Conservation (phyloP, 2,797 vertebrate genomes). For the Enteromius argenteus region DNA sequence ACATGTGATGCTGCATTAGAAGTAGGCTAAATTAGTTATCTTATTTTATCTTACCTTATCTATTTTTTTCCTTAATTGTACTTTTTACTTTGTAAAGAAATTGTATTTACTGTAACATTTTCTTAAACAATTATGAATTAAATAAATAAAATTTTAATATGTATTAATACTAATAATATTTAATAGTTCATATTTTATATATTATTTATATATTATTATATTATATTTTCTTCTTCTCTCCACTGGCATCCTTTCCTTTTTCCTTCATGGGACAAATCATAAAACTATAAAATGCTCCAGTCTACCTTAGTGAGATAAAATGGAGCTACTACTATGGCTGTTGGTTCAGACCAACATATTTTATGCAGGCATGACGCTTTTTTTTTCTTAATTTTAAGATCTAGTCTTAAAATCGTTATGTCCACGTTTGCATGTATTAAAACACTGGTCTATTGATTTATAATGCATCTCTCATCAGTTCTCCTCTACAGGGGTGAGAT, state of each 20-base stretch:
- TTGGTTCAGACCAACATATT: slow-evolving; percentile 22
- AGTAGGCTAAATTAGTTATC: background rate
- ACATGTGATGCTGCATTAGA: background rate
- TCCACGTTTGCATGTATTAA: slow-evolving; percentile 23
- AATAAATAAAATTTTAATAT: too few species aligned
- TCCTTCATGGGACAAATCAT: too few species aligned
- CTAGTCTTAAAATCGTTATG: slow-evolving; percentile 16
- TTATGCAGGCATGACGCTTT: background rate
- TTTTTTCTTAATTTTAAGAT: background rate
- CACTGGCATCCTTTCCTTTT: too few species aligned
- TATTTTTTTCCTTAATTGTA: too few species aligned
- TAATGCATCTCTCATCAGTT: slow-evolving; percentile 18
- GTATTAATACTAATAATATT: too few species aligned
- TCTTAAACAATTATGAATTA: too few species aligned
- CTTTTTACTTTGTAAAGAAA: too few species aligned
- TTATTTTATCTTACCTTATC: background rate
- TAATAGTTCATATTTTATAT: too few species aligned
- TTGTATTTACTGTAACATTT: too few species aligned
- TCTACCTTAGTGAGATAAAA: background rate
- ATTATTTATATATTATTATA: too few species aligned
- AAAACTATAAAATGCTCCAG: slow-evolving; percentile 4
- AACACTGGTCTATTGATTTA: slow-evolving; percentile 32
- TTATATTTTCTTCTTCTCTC: too few species aligned
- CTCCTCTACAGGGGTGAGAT: background rate
- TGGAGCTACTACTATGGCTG: slow-evolving; percentile 11